Percentiles rank a stretch among this genome's conserved stretches.
phyloP scores from a whole-genome alignment of 2,797 vertebrate genomes.

The Rachycentron canadum region DNA sequence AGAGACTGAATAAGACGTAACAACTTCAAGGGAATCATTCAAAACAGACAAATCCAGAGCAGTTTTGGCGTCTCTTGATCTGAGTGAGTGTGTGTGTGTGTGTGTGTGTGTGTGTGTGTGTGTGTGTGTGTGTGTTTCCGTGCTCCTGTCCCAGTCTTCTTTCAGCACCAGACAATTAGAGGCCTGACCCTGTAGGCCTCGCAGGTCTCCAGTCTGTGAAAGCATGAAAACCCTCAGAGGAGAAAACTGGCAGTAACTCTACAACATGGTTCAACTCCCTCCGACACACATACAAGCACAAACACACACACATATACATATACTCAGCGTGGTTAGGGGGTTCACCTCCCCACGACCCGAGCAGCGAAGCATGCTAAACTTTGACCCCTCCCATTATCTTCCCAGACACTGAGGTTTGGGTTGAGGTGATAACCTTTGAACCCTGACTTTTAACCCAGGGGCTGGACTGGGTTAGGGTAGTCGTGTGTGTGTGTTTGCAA shows the following conservation, averaged over 20 bases:
- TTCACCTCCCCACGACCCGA: constrained; percentile 79
- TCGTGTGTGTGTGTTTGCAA: constrained; percentile 50
- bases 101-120: constrained; percentile 31
- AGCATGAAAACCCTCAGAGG: constrained; percentile 65
- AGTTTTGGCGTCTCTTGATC: constrained; percentile 48
- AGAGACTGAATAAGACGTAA: constrained; percentile 75
- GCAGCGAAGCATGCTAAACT: constrained; percentile 81
- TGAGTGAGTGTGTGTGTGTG: constrained; percentile 22
- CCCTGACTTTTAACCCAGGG: constrained; percentile 81
- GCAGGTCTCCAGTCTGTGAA: constrained; percentile 51
- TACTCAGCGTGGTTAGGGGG: constrained; percentile 57
- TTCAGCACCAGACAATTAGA: constrained; percentile 76
- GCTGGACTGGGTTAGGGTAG: constrained; percentile 35
- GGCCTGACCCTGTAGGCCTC: constrained; percentile 58
- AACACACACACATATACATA: constrained; percentile 27
- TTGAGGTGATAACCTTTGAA: constrained; percentile 85
- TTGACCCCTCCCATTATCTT: constrained; percentile 85
- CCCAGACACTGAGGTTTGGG: constrained; percentile 76
- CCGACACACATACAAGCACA: constrained; percentile 15
- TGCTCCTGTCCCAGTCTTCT: constrained; percentile 48
- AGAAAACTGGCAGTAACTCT: constrained; percentile 66
- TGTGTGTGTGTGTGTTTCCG: constrained; percentile 23
- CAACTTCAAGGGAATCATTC: constrained; percentile 71
- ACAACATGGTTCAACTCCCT: constrained; percentile 66
- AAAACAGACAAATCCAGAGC: constrained; percentile 65